phyloP scores from a whole-genome alignment of 2,797 vertebrate species.

The Typhlichthys eigenmanni region DNA sequence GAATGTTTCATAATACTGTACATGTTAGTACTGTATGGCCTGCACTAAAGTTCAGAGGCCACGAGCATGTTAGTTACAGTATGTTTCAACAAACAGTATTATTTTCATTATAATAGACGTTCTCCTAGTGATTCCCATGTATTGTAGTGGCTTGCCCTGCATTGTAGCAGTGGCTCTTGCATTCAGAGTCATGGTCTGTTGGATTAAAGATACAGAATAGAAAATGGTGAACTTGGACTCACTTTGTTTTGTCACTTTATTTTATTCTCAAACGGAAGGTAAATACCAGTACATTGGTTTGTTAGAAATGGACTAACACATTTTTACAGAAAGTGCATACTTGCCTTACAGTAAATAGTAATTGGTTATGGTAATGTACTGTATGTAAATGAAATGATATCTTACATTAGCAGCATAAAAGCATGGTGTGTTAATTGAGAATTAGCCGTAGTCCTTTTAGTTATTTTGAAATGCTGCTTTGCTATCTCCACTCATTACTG shows the following conservation, averaged over 20 bases:
- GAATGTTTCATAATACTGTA: neutral
- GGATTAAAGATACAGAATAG: conserved; percentile 66
- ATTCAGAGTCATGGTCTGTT: conserved; percentile 70
- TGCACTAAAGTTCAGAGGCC: conserved; percentile 38
- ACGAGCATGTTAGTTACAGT: conserved; percentile 33
- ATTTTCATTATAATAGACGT: conserved; percentile 8
- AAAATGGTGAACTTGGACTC: no score
- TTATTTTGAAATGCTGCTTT: conserved; percentile 80
- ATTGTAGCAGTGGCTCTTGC: conserved; percentile 67
- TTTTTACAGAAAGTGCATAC: conserved; percentile 4
- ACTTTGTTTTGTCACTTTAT: no score
- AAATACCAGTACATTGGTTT: neutral
- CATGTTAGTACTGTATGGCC: conserved; percentile 9
- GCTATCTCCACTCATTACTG: conserved; percentile 72
- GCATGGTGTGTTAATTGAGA: no score
- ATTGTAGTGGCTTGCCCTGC: conserved; percentile 60
- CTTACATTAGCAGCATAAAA: no score
- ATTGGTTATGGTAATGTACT: no score
- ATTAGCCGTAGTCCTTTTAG: conserved; percentile 65
- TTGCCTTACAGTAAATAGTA: no score
- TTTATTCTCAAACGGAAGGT: conserved; percentile 43
- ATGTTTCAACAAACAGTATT: conserved; percentile 35
- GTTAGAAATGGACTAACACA: conserved; percentile 17
- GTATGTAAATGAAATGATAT: no score
- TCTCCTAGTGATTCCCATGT: conserved; percentile 9